These are phyloP conservation scores for Emydoidea blandingii DNA, from an alignment of 2,797 vertebrate genomes.

Conservation along the genomic window DNA sequence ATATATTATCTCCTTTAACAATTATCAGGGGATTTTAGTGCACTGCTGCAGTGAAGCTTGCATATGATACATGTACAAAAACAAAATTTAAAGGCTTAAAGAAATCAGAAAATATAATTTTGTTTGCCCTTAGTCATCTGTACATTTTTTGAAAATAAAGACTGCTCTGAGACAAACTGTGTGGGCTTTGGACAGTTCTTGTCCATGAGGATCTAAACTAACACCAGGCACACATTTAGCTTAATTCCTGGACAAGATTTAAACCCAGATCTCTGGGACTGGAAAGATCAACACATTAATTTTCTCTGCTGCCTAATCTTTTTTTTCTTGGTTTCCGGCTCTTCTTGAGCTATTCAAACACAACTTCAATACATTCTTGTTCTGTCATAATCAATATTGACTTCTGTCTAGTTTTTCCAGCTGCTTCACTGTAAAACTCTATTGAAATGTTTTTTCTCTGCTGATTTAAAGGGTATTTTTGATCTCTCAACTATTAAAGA, in stretches of 20 bases:
- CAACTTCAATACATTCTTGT: conserved; percentile 22
- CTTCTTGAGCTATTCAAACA: conserved; percentile 10
- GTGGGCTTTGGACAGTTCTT: neutral
- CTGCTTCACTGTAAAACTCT: neutral
- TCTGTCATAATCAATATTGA: conserved; percentile 13
- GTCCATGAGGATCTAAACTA: neutral
- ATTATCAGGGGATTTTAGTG: neutral
- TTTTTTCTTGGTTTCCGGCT: conserved; percentile 19
- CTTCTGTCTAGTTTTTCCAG: neutral
- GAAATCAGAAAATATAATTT: neutral
- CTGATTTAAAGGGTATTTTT: conserved; percentile 15
- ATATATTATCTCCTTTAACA: neutral
- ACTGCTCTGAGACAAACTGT: neutral
- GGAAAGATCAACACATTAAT: neutral
- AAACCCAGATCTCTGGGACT: neutral
- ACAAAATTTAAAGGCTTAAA: neutral
- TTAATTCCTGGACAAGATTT: neutral
- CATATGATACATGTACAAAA: neutral
- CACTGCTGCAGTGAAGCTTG: neutral
- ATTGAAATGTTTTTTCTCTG: neutral
- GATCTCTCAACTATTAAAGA: neutral
- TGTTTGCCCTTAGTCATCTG: neutral
- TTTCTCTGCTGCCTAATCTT: conserved; percentile 1
- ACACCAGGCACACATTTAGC: neutral
- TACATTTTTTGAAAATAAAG: neutral